phyloP scores from a whole-genome alignment of 2,888 invertebrate genomes.

The Andrena fulva region DNA sequence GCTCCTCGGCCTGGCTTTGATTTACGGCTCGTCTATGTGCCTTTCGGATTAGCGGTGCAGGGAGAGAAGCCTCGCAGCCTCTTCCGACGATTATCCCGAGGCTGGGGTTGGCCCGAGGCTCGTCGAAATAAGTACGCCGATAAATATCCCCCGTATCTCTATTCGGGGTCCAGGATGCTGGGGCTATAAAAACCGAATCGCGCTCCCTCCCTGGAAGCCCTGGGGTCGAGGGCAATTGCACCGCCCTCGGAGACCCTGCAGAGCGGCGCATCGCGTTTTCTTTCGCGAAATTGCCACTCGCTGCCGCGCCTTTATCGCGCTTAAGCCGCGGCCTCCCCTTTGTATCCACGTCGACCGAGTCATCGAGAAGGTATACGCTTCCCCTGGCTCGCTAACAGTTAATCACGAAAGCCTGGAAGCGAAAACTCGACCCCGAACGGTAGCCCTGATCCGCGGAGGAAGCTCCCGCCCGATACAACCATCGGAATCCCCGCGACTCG shows the following conservation, averaged over 20 bases:
- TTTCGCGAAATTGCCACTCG: constrained; percentile 45
- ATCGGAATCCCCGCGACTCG: constrained; percentile 36
- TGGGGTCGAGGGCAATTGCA: constrained; percentile 28
- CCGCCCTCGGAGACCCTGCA: constrained; percentile 5
- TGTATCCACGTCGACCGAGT: constrained; percentile 15
- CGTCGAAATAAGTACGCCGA: constrained; percentile 72
- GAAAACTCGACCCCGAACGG: constrained; percentile 33
- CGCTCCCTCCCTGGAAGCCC: background rate
- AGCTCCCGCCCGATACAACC: background rate
- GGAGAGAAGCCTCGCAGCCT: constrained; percentile 47
- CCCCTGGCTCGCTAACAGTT: constrained; percentile 14
- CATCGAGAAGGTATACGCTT: too few species aligned
- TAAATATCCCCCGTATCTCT: constrained; percentile 62
- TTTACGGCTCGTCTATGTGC: constrained; percentile 70
- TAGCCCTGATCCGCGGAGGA: constrained; percentile 28
- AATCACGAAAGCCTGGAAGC: constrained; percentile 37
- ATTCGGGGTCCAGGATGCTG: constrained; percentile 43
- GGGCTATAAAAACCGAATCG: constrained; percentile 60
- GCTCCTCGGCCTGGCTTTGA: constrained; percentile 41
- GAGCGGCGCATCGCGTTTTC: constrained; percentile 38
- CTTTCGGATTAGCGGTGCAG: constrained; percentile 73
- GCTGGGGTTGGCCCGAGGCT: constrained; percentile 36
- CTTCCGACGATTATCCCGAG: constrained; percentile 76
- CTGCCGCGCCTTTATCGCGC: constrained; percentile 34
- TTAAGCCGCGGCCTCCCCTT: constrained; percentile 20